Evolutionary conservation across 2,797 vertebrate genomes (phyloP).

Genomic region (Ispidina picta): DNA sequence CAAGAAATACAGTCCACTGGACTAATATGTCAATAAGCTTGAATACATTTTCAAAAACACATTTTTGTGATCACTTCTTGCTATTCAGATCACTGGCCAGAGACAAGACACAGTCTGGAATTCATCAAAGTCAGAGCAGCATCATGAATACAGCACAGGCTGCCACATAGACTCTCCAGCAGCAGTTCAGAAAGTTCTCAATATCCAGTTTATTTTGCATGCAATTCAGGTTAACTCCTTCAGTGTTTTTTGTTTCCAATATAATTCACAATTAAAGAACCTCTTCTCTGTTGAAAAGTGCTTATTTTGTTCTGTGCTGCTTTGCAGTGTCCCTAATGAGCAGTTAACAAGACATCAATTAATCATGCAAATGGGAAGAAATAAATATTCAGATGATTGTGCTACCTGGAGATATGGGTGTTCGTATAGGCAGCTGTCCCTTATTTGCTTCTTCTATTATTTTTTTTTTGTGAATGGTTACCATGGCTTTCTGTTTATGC

Average conservation of each 20-base stretch:
- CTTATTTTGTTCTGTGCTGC: constrained; percentile 2
- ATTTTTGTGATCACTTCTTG: not conserved
- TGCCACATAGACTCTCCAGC: accelerated
- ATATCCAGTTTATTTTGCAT: accelerated
- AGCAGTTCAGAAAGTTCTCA: not conserved
- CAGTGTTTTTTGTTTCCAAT: not conserved
- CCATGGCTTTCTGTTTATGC: not conserved
- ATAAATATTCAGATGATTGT: constrained; percentile 11
- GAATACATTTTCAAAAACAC: not conserved
- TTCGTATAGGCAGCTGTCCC: not conserved
- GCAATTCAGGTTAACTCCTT: not conserved
- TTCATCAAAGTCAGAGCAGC: not conserved
- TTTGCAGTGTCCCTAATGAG: constrained; percentile 39
- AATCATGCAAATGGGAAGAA: constrained; percentile 59
- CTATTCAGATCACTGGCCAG: not conserved
- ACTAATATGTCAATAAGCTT: not conserved
- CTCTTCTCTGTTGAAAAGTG: not conserved
- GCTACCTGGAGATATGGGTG: constrained; percentile 8
- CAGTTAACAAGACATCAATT: constrained; percentile 62
- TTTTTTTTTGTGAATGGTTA: not conserved
- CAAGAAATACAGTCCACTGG: not conserved
- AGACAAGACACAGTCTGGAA: not conserved
- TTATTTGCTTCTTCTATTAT: not conserved
- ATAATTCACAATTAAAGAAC: not conserved
- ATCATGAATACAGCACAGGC: accelerated